Conservation (phyloP, 2,888 invertebrate species). For the Cataglyphis cursor region DNA sequence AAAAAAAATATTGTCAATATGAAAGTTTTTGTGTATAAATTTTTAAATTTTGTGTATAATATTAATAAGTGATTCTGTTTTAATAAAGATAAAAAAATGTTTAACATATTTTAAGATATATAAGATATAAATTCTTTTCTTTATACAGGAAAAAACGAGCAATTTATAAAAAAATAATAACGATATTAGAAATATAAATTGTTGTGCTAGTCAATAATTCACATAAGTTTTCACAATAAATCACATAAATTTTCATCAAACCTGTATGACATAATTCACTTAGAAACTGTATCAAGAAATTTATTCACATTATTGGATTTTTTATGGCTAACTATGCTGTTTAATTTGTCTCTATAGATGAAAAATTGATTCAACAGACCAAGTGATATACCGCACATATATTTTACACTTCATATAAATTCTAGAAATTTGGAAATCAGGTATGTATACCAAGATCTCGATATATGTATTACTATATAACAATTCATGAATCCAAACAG, state of each 20-base stretch:
- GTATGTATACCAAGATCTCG: slow-evolving; percentile 38
- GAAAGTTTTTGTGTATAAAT: slow-evolving; percentile 36
- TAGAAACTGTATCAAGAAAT: slow-evolving; percentile 15
- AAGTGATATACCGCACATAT: slow-evolving; percentile 37
- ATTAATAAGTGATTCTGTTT: slow-evolving; percentile 62
- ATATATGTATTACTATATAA: slow-evolving; percentile 47
- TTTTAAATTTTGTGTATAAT: slow-evolving; percentile 45
- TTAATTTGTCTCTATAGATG: slow-evolving; percentile 53
- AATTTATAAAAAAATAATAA: slow-evolving; percentile 57
- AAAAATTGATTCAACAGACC: slow-evolving; percentile 58
- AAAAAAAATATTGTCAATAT: slow-evolving; percentile 53
- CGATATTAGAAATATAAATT: slow-evolving; percentile 59
- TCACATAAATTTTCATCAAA: slow-evolving; percentile 59
- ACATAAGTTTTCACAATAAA: slow-evolving; percentile 39
- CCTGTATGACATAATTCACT: no score
- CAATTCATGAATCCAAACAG: slow-evolving; percentile 62
- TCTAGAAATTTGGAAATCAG: slow-evolving; percentile 54
- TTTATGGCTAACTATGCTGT: slow-evolving; percentile 50
- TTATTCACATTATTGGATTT: slow-evolving; percentile 26
- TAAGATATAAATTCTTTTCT: slow-evolving; percentile 55
- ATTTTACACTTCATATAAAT: slow-evolving; percentile 42
- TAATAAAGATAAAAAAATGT: slow-evolving; percentile 46
- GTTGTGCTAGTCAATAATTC: slow-evolving; percentile 54
- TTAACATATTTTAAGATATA: slow-evolving; percentile 56
- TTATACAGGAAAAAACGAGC: slow-evolving; percentile 44